Evolutionary conservation across 2,797 vertebrate species (phyloP), one percentile per base, ranked within the genome.

Genomic region (Lophura swinhoii): DNA sequence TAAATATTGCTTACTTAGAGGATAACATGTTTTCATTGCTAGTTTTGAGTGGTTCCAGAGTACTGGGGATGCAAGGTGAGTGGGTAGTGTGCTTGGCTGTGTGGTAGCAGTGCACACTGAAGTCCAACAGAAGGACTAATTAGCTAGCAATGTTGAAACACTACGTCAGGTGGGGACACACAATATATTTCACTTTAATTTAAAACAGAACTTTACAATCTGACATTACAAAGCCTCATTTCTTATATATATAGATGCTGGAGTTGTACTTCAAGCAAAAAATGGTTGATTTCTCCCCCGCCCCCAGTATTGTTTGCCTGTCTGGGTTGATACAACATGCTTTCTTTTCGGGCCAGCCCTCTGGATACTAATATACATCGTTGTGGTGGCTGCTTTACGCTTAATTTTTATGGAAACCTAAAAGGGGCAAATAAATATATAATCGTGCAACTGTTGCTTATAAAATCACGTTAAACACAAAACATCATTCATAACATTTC

Each of bases 401-500:
- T 31, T 77, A 16, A 68, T 91, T 96, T 95, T 96, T 96, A 95
- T 91, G 72, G 87, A 85, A 92, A 8, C 1, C 21, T 86, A 59
- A 93, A 92, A 91, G 43, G 41, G 63, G 66, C 26, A 91, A 95
- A 86, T 91, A 93, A 95, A 86, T 62, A 58, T 20, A 6, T 84
- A 88, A 87, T 82, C 84, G 58, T 92, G 51, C 85, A 82, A 88
- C 69, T 82, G 46, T 73, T 96, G 85, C 58, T 88, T 90, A 15
- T 89, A 94, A 75, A 56, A 58, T 74, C 71, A 69, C 90, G 84
- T 59, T 80, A 93, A 81, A 88, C 37, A 93, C 63, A 93, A 88
- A 92, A 76, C 68, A 51, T 92, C 94, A 84, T 94, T 95, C 39
- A 88, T 94, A 90, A 87, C 43, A 87, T 43, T 53, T 90, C 51